phyloP scores from a whole-genome alignment of 2,113 vertebrate genomes.

The Mobula birostris region DNA sequence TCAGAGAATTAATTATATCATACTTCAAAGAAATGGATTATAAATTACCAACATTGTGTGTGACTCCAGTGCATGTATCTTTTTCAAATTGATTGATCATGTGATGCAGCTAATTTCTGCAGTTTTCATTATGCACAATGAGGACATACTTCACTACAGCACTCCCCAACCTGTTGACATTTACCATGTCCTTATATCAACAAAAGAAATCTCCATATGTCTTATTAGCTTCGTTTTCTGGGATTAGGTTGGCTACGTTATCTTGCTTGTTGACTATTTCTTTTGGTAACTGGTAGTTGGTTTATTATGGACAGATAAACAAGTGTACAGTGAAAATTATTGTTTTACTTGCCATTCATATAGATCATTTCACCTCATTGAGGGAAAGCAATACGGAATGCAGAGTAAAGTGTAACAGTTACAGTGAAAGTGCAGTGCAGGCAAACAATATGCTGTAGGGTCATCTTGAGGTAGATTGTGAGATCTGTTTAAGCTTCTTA shows the following conservation, averaged over 20 bases:
- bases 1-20: slow-evolving; percentile 23
- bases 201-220: not conserved
- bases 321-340: too few species aligned
- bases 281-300: too few species aligned
- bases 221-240: not conserved
- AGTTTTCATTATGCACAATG: not conserved
- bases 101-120: not conserved
- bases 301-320: too few species aligned
- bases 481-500: too few species aligned
- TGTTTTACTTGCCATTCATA: too few species aligned
- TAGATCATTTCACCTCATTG: too few species aligned
- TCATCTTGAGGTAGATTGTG: too few species aligned
- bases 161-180: not conserved
- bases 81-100: slow-evolving; percentile 11
- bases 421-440: too few species aligned
- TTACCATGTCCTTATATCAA: not conserved
- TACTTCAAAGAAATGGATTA: slow-evolving; percentile 17
- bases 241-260: not conserved
- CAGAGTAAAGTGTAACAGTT: too few species aligned
- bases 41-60: slow-evolving; percentile 17
- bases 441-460: too few species aligned
- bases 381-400: too few species aligned
- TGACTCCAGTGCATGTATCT: slow-evolving; percentile 24
- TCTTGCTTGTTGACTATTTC: not conserved
- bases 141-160: not conserved